These are phyloP conservation scores for Gymnobelideus leadbeateri DNA, from an alignment of 2,113 vertebrate genomes.

Conservation along the genomic window DNA sequence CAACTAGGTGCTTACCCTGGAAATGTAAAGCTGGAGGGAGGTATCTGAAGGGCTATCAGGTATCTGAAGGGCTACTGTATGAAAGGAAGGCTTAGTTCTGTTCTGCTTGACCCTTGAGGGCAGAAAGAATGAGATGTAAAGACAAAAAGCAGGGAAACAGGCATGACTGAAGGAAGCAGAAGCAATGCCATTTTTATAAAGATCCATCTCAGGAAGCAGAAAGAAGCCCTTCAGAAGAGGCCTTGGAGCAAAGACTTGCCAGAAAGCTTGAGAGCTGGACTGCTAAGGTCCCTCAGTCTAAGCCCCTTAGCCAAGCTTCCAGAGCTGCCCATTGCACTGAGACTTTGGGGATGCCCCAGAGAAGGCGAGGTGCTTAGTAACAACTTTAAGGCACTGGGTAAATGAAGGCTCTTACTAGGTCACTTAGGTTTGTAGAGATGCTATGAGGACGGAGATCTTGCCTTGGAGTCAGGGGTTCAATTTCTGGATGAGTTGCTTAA, in stretches of 20 bases:
- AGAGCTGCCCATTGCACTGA: neutral
- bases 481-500: neutral
- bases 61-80: no score
- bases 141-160: neutral
- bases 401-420: neutral
- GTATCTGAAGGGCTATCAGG: no score
- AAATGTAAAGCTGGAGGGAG: neutral
- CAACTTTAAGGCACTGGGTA: no score
- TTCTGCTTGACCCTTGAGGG: neutral
- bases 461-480: neutral
- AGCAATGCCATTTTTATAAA: neutral
- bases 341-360: neutral
- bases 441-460: neutral
- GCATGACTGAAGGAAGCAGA: neutral
- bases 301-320: neutral
- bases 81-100: neutral
- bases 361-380: neutral
- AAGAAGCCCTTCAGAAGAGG: neutral
- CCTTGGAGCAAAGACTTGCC: neutral
- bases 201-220: neutral
- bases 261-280: neutral
- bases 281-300: neutral
- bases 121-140: neutral
- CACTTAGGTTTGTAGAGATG: neutral
- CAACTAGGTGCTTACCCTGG: no score